Evolutionary conservation across 2,797 vertebrate genomes (phyloP), one percentile per base, ranked within the genome.

Genomic region (Tokudaia muenninki): DNA sequence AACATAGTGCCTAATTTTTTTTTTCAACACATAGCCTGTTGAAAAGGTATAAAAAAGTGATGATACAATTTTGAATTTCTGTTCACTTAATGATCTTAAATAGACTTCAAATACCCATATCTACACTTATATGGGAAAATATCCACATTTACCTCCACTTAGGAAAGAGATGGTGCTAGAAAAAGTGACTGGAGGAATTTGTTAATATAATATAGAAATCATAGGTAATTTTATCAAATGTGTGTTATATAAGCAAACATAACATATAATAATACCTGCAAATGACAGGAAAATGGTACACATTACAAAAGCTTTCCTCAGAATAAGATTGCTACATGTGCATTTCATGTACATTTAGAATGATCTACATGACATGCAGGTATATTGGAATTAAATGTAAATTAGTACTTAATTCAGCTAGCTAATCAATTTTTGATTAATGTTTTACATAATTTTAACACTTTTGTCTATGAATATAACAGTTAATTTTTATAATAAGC

Each of bases 1-100:
- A 84, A 61, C 14, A 55, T 61, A 86, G 93, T 55, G 24, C 14
- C 52, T 82, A n/a, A 7, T 74, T 96, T 95, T 96, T 95, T 96
- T 13, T 80, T 92, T 95, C 65, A 91, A 70, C 13, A 4, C 4
- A 6, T 87, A 86, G 31, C 2, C 37, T 92, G 3, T 77, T 87
- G 55, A 94, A 92, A 74, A 88, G 6, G 4, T 89, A 16, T 90
- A 34, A 94, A 97, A 97, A 70, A 89, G 34, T 79, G 34, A 26
- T 90, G 63, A 91, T 4, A 50, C 0, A 26, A 9, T 90, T 90
- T 96, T 59, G 72, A 82, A 70, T 94, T 91, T 95, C 22, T 91
- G 22, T 83, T 93, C 14, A 79, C 22, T 92, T 24, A 89, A 82
- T 63, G 63, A 83, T 92, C 14, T 94, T 83, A 96, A 84, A 52